A percentile compares a stretch with the other conserved stretches of the same genome.
Conservation (phyloP, 2,797 vertebrate species). For the Anas bahamensis region DNA sequence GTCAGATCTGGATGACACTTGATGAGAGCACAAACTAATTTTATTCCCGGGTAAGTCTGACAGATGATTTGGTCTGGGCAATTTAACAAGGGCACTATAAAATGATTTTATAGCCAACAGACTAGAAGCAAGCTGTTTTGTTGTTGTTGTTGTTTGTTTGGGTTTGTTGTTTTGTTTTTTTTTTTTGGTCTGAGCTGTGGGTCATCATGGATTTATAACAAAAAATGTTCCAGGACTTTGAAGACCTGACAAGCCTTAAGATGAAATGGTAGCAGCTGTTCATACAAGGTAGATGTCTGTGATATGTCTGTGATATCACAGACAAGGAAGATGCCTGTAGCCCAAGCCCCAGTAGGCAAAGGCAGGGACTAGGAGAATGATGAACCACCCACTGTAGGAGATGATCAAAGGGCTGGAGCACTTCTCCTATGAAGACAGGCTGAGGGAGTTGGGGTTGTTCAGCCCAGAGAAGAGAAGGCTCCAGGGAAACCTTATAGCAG, state of each 20-base stretch:
- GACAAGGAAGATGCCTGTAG: no score
- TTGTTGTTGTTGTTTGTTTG: not conserved
- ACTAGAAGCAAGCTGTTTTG: constrained; percentile 10
- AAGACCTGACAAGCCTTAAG: constrained; percentile 12
- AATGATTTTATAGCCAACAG: constrained; percentile 40
- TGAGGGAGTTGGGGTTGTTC: no score
- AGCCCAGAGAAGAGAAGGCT: no score
- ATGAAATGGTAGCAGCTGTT: constrained; percentile 18
- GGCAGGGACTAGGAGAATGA: no score
- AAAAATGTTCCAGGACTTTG: constrained; percentile 20
- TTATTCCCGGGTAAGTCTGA: constrained; percentile 37
- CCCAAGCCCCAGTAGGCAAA: no score
- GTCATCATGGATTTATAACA: constrained; percentile 30
- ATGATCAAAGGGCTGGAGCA: no score
- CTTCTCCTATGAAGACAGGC: no score
- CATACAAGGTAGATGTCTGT: not conserved
- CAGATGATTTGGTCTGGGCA: constrained; percentile 22
- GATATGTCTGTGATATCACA: no score
- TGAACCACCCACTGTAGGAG: no score
- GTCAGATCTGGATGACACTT: not conserved
- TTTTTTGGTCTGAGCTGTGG: constrained; percentile 7
- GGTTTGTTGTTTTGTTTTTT: not conserved
- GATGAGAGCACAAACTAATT: constrained; percentile 34
- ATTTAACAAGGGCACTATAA: constrained; percentile 51
- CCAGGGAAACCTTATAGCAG: no score